A percentile compares a stretch with the other conserved stretches of the same genome.
These are phyloP conservation scores for Zaprionus lachaisei DNA, from an alignment of 1,140 invertebrate species.

Conservation along the genomic window DNA sequence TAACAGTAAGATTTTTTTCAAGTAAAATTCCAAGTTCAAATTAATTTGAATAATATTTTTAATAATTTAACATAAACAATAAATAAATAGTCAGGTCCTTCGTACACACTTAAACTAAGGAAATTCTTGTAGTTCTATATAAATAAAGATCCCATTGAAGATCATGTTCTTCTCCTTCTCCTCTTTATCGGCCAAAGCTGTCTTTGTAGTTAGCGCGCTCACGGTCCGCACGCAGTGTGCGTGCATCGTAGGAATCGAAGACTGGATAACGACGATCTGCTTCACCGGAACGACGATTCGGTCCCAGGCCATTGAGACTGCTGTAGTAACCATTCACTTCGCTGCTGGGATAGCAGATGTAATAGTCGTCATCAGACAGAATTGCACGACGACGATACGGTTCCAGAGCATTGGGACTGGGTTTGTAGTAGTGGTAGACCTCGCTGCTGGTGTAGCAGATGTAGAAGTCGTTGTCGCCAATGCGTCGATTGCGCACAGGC, in stretches of 20 bases:
- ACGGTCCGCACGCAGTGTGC: constrained; percentile 54
- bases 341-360: constrained; percentile 72
- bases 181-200: constrained; percentile 56
- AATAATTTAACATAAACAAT: constrained; percentile 7
- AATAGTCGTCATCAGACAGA: constrained; percentile 44
- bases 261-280: background rate
- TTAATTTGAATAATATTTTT: constrained; percentile 4
- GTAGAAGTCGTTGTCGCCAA: constrained; percentile 55
- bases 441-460: constrained; percentile 71
- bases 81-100: constrained; percentile 15
- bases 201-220: constrained; percentile 62
- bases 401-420: constrained; percentile 16
- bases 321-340: constrained; percentile 52
- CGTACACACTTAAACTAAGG: constrained; percentile 1
- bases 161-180: background rate
- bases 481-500: constrained; percentile 57
- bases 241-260: constrained; percentile 47
- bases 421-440: constrained; percentile 48
- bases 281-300: constrained; percentile 48
- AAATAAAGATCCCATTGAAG: background rate
- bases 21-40: background rate
- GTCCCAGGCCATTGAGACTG: constrained; percentile 8
- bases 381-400: constrained; percentile 37
- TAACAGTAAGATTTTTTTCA: background rate
- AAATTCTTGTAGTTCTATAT: background rate